Percentiles rank a stretch among this genome's conserved stretches.
These are phyloP conservation scores for Congeria kusceri DNA, from an alignment of 2,888 invertebrate genomes.

Conservation along the genomic window DNA sequence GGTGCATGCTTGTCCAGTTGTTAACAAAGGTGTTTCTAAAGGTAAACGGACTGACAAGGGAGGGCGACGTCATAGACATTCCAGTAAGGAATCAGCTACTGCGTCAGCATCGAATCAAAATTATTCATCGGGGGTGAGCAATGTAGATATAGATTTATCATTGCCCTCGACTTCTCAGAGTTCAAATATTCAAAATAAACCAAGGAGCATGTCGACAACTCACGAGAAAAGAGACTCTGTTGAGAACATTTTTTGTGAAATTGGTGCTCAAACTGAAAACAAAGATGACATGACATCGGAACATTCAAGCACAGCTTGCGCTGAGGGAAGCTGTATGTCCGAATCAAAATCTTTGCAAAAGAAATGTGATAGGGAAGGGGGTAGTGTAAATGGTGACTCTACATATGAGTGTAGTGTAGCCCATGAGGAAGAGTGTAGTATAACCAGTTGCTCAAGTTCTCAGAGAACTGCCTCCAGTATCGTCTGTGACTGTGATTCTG, in stretches of 20 bases:
- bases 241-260: constrained; percentile 33
- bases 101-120: not conserved
- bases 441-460: constrained; percentile 65
- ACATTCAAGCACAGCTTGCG: not conserved
- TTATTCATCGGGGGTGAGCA: not conserved
- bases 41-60: not conserved
- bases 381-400: no score
- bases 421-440: no score
- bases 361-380: constrained; percentile 6
- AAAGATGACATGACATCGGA: constrained; percentile 20
- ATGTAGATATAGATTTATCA: not conserved
- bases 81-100: not conserved
- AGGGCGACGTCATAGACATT: not conserved
- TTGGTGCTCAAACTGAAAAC: constrained; percentile 40
- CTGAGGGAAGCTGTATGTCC: not conserved
- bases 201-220: constrained; percentile 18
- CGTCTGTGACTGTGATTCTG: constrained; percentile 73
- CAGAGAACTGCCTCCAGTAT: constrained; percentile 36
- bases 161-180: constrained; percentile 3
- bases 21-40: not conserved
- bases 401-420: no score
- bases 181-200: constrained; percentile 24
- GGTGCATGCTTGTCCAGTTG: no score
- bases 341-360: constrained; percentile 14
- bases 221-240: constrained; percentile 26